phyloP scores from a whole-genome alignment of 53 echinoderm and acorn worm species.

The Arbacia lixula region DNA sequence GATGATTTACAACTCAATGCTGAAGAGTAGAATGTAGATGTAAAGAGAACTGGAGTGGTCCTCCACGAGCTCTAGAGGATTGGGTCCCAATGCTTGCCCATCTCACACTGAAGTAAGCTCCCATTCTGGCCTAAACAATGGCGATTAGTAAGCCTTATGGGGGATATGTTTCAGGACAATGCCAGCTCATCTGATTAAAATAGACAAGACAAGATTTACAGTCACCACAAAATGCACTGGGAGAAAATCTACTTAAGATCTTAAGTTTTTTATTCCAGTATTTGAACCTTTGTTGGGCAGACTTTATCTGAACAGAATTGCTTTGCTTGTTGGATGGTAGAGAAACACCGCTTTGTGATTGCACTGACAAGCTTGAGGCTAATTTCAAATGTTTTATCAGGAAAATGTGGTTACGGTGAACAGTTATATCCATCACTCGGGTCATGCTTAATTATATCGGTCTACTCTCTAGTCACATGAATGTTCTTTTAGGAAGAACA shows the following conservation, averaged over 20 bases:
- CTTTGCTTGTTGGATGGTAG: not conserved
- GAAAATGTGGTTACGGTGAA: conserved; percentile 33
- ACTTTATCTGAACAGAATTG: conserved; percentile 7
- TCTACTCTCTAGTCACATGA: too few species aligned
- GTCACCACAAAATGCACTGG: not conserved
- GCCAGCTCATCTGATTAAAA: conserved; percentile 45
- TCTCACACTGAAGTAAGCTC: conserved; percentile 3
- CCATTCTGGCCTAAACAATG: conserved; percentile 7
- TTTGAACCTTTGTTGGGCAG: conserved; percentile 2
- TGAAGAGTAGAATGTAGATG: too few species aligned
- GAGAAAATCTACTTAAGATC: conserved; percentile 41
- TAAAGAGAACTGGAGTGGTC: conserved; percentile 10
- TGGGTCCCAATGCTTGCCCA: not conserved
- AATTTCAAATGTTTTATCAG: not conserved
- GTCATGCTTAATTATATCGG: too few species aligned
- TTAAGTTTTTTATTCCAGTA: conserved; percentile 38
- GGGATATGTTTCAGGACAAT: conserved; percentile 51
- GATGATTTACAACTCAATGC: not conserved
- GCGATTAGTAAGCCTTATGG: conserved; percentile 27
- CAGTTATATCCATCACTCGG: conserved; percentile 15
- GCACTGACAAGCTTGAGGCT: not conserved
- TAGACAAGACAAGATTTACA: conserved; percentile 44
- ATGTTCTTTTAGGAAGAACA: too few species aligned
- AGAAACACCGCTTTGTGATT: too few species aligned
- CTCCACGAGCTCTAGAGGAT: not conserved